Conservation (phyloP, 64 coral and sea anemone species). For the Astreopora myriophthalma region DNA sequence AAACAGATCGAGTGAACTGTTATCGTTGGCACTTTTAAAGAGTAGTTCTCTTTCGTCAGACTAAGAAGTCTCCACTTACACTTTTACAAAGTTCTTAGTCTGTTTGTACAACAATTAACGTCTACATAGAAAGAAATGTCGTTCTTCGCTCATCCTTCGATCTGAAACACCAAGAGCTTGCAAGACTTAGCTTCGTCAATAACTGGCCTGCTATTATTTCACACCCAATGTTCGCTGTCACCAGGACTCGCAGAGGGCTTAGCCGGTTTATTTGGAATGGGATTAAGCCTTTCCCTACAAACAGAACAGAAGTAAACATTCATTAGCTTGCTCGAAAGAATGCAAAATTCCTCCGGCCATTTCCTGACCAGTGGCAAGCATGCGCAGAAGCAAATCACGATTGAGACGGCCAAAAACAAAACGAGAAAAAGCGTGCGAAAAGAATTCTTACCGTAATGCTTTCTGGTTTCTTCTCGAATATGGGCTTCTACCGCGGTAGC, state of each 20-base stretch:
- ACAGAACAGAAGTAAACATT: background rate
- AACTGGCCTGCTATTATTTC: background rate
- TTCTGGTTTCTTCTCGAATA: conserved; percentile 46
- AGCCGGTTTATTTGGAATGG: background rate
- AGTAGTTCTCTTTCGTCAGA: conserved; percentile 16
- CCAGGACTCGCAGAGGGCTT: background rate
- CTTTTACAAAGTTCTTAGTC: conserved; percentile 1
- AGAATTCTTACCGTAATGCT: background rate
- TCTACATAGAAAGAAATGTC: background rate
- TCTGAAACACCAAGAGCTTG: background rate
- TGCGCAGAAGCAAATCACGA: background rate
- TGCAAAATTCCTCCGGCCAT: too few species aligned
- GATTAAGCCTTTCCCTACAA: background rate
- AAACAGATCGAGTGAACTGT: background rate
- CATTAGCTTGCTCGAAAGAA: too few species aligned
- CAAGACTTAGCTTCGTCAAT: background rate
- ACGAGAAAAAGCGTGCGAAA: background rate
- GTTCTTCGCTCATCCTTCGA: background rate
- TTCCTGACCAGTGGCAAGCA: too few species aligned
- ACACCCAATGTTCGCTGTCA: conserved; percentile 16
- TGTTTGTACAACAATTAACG: background rate
- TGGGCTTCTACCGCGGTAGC: conserved; percentile 28
- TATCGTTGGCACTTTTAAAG: conserved; percentile 5
- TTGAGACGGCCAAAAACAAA: background rate
- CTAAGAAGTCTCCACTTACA: background rate